phyloP scores from a whole-genome alignment of 2,113 vertebrate genomes.

The Sinocyclocheilus rhinocerous region DNA sequence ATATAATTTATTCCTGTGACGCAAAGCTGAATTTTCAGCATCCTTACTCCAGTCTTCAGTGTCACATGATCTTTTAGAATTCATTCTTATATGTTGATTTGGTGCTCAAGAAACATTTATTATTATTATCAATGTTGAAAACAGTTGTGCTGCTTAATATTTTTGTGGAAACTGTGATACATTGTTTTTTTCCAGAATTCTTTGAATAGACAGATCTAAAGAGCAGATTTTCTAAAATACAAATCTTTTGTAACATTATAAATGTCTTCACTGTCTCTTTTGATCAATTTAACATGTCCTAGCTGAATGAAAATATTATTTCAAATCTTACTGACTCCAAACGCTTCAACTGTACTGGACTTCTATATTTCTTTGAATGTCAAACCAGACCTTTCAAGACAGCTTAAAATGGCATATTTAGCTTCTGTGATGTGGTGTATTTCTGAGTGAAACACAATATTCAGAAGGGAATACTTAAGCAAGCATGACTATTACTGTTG shows the following conservation, averaged over 20 bases:
- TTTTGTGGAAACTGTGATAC: neutral
- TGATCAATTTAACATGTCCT: neutral
- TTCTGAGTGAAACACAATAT: constrained; percentile 6
- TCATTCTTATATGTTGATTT: neutral
- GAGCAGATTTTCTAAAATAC: neutral
- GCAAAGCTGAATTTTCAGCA: neutral
- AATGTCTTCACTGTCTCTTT: neutral
- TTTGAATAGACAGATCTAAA: neutral
- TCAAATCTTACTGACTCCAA: neutral
- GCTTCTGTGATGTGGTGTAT: neutral
- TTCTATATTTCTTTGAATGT: neutral
- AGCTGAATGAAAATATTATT: neutral
- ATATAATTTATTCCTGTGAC: neutral
- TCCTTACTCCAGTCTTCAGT: neutral
- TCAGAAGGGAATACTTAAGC: neutral
- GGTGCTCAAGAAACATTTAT: neutral
- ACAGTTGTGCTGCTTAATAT: neutral
- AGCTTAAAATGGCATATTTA: neutral
- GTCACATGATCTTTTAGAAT: neutral
- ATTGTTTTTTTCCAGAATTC: neutral
- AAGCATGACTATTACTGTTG: neutral
- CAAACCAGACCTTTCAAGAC: neutral
- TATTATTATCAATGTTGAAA: neutral
- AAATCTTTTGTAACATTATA: neutral
- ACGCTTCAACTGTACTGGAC: neutral